Base-by-base conservation (phyloP, 2,113 vertebrate genomes). In the Sakesphorus luctuosus region DNA sequence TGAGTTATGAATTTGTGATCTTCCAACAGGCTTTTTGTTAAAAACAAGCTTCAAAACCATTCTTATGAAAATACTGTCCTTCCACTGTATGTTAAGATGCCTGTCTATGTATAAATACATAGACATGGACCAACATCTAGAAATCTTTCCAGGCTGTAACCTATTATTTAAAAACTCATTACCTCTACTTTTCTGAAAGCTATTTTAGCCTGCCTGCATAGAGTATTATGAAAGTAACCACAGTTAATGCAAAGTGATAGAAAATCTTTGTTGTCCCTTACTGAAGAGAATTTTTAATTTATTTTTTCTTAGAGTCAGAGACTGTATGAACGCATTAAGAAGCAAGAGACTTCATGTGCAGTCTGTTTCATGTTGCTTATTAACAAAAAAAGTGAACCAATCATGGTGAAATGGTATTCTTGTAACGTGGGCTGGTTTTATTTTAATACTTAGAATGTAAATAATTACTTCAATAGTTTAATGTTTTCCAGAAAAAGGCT, bases 381-480 rank as follows among this genome's bases (percentile, higher is more conserved):
- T 91, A 92, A 94, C 67, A 74, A 95, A 93, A 75, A 68, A 55
- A 35, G 78, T 62, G 78, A 92, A 59, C 35, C 79, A 93, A 94
- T 73, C 83, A 61, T 67, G 83, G 56, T 83, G 83, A 91, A 94
- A 86, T 9, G 20, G 55, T 84, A 74, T 80, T 84, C 77, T 73
- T 93, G 77, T 76, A 83, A 76, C 65, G 71, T 68, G 89, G 74
- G 49, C 74, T 75, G 79, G 86, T 82, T 97, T 84, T 83, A 55
- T 24, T 95, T 86, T 87, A 93, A 93, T 82, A 53, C 38, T 73
- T 80, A 69, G 6, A 52, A 19, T 35, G 90, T 96, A 95, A 96
- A 96, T 96, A 94, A 97, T 97, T 96, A 84, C 82, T 89, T 71
- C n/a, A 83, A 69, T 74, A 78, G 90, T 73, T 96, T 85, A 95